Evolutionary conservation across 2,888 invertebrate genomes (phyloP), one percentile per base, ranked within the genome.

Genomic region (Leptothorax acervorum): DNA sequence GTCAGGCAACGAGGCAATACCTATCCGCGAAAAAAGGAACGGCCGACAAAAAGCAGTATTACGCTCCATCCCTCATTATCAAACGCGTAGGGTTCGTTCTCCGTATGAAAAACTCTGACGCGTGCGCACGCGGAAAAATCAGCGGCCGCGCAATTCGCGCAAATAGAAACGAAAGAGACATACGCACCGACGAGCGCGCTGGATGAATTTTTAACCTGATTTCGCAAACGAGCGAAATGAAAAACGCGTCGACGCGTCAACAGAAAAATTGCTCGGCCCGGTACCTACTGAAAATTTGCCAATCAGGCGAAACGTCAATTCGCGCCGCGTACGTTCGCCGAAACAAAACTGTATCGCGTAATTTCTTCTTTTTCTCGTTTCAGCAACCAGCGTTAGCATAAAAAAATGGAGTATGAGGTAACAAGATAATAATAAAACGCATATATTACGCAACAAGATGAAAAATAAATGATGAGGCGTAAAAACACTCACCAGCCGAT

Each of bases 141-240:
- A 81, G 18, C 48, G 57, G 45, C 35, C 12, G 57, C 3, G 5
- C 74, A 81, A 81, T 73, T 73, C 12, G 57, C 3, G 5, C 74
- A 81, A 81, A 81, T 73, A 81, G 48, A 73, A 73, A 73, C 39
- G 60, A 39, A 79, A 81, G 42, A 51, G 71, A 35, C 45, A 31
- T 42, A 35, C 71, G 45, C 79, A 71, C 31, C 71, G 71, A 60
- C 79, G 35, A 71, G 70, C 35, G 53, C 57, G 57, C 60, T 39
- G 73, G 48, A 79, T 79, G 79, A 79, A 79, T 79, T 79, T 79
- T 79, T 79, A 79, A 79, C 73, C 48, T 79, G 60, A 79, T 79
- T 79, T 73, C 15, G 60, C 48, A 79, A 79, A 79, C 79, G 79
- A 79, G 73, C 79, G 48, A 73, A 73, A 73, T 79, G 79, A 73